A percentile compares a stretch with the other conserved stretches of the same genome.
Evolutionary conservation across 2,113 vertebrate genomes (phyloP).

Genomic region (Ailurus styani): DNA sequence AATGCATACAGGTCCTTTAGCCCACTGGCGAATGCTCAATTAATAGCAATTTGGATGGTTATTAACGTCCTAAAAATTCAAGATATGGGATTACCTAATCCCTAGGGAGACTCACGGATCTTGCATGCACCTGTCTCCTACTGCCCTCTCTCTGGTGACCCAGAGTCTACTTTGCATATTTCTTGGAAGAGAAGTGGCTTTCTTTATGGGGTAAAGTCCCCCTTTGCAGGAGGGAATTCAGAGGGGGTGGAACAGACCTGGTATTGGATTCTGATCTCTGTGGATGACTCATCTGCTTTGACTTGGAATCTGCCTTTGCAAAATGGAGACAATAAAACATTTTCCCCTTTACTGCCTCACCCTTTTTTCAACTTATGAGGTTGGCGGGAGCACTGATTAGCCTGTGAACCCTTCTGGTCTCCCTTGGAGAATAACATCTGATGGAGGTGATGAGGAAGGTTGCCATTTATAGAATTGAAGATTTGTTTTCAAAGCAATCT

Average conservation of each 20-base stretch:
- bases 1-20: neutral
- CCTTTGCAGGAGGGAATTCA: neutral
- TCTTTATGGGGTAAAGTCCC: neutral
- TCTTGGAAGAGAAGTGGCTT: neutral
- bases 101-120: neutral
- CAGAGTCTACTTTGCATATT: neutral
- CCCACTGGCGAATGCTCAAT: neutral
- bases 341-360: neutral
- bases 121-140: neutral
- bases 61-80: neutral
- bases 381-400: neutral
- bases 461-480: neutral
- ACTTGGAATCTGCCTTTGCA: neutral
- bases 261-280: constrained; percentile 33
- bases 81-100: neutral
- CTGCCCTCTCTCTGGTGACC: neutral
- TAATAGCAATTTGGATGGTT: neutral
- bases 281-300: constrained; percentile 43
- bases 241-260: neutral
- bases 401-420: neutral
- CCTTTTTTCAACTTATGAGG: neutral
- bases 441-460: neutral
- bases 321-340: constrained; percentile 41
- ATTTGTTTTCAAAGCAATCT: neutral
- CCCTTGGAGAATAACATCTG: neutral